Evolutionary conservation across 2,797 vertebrate species (phyloP).

Genomic region (Semaprochilodus insignis): DNA sequence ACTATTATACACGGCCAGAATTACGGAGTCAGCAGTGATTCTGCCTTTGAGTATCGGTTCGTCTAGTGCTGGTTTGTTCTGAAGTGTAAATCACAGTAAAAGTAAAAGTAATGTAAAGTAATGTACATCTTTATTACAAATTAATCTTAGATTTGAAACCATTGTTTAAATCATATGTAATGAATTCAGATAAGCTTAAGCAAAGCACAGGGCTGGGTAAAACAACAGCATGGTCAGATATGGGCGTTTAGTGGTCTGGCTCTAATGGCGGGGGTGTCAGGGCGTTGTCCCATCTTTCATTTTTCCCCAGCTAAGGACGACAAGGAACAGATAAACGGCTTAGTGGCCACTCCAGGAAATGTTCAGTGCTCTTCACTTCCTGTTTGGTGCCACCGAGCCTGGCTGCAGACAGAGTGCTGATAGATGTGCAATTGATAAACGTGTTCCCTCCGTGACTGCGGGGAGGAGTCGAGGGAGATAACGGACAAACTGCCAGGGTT

Average conservation of each 20-base stretch:
- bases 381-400: slow-evolving; percentile 74
- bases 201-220: neutral
- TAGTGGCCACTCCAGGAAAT: slow-evolving; percentile 68
- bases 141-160: no score
- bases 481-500: slow-evolving; percentile 51
- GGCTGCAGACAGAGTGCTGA: slow-evolving; percentile 63
- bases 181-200: neutral
- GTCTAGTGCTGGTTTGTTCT: no score
- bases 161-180: no score
- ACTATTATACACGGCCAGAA: no score
- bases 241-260: neutral
- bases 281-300: neutral
- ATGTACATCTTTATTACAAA: no score
- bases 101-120: no score
- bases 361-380: slow-evolving; percentile 70
- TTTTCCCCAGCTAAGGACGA: slow-evolving; percentile 19
- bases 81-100: no score
- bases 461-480: slow-evolving; percentile 58
- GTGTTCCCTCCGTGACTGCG: slow-evolving; percentile 38
- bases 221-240: neutral
- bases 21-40: no score
- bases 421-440: slow-evolving; percentile 66
- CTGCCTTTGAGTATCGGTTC: no score
- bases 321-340: slow-evolving; percentile 34
- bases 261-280: neutral